Conservation (phyloP, 1,140 invertebrate genomes). For the Lepidurus couesii region DNA sequence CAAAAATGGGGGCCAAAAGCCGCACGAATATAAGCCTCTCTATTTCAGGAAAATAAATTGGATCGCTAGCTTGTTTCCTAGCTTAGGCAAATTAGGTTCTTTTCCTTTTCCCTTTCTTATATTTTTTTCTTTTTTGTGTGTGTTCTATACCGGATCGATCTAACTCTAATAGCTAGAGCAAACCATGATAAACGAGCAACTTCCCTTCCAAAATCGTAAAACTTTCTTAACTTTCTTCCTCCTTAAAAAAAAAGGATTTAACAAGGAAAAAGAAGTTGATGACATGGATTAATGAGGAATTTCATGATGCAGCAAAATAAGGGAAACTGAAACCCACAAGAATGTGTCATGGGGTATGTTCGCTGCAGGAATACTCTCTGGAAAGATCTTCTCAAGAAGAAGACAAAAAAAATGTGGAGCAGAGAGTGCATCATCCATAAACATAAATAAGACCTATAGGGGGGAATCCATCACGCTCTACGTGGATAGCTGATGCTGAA, state of each 20-base stretch:
- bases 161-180: conserved; percentile 6
- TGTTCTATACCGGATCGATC: not conserved
- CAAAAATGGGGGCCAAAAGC: not conserved
- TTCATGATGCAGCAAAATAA: conserved; percentile 5
- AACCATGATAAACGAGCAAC: conserved; percentile 19
- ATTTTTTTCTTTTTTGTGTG: not conserved
- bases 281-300: conserved; percentile 15
- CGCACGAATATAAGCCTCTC: not conserved
- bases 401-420: not conserved
- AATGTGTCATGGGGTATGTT: not conserved
- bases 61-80: conserved; percentile 17
- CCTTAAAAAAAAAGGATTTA: not conserved
- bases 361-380: not conserved
- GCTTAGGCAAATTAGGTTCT: conserved; percentile 13
- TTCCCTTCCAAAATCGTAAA: not conserved
- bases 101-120: not conserved
- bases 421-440: not conserved
- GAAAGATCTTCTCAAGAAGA: not conserved
- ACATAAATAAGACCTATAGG: not conserved
- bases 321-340: not conserved
- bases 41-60: conserved; percentile 6
- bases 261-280: not conserved
- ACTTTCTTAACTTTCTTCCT: not conserved
- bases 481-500: not conserved
- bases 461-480: not conserved